Conservation (phyloP, 2,113 vertebrate genomes). For the Sinocyclocheilus grahami region DNA sequence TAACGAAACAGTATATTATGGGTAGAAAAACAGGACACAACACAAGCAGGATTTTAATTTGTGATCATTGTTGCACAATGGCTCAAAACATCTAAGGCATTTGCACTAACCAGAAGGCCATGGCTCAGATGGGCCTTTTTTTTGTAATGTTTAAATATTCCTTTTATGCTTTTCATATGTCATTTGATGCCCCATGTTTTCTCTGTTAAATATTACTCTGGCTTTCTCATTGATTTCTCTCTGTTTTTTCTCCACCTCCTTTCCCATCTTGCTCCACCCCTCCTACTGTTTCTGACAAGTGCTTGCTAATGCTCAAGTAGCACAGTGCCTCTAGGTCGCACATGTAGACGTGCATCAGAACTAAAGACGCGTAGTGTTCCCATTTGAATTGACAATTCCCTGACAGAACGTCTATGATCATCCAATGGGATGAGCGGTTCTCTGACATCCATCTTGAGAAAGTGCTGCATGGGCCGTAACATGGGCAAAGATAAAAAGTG, state of each 20-base stretch:
- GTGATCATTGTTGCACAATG: not conserved
- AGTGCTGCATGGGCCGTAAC: constrained; percentile 32
- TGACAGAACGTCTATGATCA: constrained; percentile 50
- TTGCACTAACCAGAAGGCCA: not conserved
- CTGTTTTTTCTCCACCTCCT: constrained; percentile 24
- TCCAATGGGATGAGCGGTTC: constrained; percentile 50
- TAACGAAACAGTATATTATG: not conserved
- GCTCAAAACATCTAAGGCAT: not conserved
- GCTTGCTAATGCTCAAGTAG: constrained; percentile 61
- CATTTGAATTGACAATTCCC: constrained; percentile 59
- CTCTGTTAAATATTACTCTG: not conserved
- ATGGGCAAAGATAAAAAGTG: constrained; percentile 35
- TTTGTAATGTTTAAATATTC: not conserved
- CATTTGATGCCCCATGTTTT: not conserved
- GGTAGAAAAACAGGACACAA: not conserved
- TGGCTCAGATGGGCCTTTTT: not conserved
- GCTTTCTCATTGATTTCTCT: constrained; percentile 22
- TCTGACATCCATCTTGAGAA: constrained; percentile 53
- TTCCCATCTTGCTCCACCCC: constrained; percentile 5
- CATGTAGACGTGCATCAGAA: constrained; percentile 53
- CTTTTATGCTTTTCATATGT: not conserved
- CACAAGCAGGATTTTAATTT: not conserved
- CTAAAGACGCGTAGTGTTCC: constrained; percentile 56
- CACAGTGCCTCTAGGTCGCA: constrained; percentile 58
- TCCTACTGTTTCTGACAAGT: constrained; percentile 48